Base-by-base conservation (phyloP, 2,113 vertebrate genomes). In the Prinia subflava region DNA sequence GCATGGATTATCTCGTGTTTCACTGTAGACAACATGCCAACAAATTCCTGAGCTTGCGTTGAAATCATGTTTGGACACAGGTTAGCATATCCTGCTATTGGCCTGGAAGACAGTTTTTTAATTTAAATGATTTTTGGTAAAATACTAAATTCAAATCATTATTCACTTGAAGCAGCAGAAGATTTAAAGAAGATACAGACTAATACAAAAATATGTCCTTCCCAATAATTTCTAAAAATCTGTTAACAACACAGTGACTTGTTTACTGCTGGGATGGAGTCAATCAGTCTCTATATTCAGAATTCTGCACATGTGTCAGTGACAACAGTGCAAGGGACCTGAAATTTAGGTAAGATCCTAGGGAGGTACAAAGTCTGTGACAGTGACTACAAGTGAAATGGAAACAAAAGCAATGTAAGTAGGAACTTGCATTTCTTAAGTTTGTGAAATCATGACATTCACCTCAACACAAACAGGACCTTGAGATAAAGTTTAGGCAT, bases 1-100 rank as follows among this genome's bases (percentile, higher is more conserved):
- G 99, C 99, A 74, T 99, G 99, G 88, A 99, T 99, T 88, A 99
- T 98, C 97, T 99, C 99, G 3, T 99, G 99, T 96, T 99, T 99
- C 88, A 99, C 99, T 13, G 99, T 99, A 79, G 99, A 99, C 53
- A 99, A 97, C 99, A 99, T 99, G 88, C 99, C 99, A 77, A 98
- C 53, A 81, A 99, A 99, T 88, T 99, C 99, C 97, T 99, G 99
- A 93, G 98, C 97, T 97, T 99, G 98, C 0, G 98, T 98, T 64
- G 99, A 99, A 98, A 99, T 99, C 99, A 99, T 99, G 68, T 98
- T 98, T 87, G 99, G 99, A 98, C 99, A 99, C 94, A 99, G 98
- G 97, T 99, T 99, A 83, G 99, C 99, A 92, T 99, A 99, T 83
- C 99, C 99, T 90, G 99, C 99, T 91, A 99, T 97, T 27, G 99